Evolutionary conservation across 2,888 invertebrate genomes (phyloP), one percentile per base, ranked within the genome.

Genomic region (Apodemia mormo): DNA sequence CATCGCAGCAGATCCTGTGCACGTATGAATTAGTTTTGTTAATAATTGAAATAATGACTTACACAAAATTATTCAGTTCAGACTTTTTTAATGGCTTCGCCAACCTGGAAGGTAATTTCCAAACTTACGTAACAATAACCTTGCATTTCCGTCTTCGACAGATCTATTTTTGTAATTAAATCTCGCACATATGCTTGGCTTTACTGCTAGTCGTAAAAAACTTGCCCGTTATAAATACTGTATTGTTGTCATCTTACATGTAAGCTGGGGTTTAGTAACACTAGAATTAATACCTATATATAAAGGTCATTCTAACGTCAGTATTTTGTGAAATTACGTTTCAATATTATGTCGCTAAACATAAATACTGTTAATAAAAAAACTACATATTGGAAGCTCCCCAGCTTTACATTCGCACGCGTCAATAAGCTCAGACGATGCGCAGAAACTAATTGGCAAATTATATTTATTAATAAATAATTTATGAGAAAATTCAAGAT

Each of bases 21-120:
- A 76, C 78, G 78, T 76, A 76, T 76, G 73, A 74, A 71, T 75
- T 70, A 70, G 72, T 75, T 73, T 73, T 40, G 43, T 66, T 73
- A 72, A 75, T 70, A 73, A 71, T 74, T 52, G 61, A 71, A 74
- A 64, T 70, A 68, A 77, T 77, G 75, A 75, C 75, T 69, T 70
- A 75, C 22, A 73, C 76, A 52, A 71, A 72, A 64, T 67, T 71
- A 49, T 61, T 74, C 22, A 75, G 74, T 65, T 72, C 74, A 68
- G 76, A 75, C 73, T 69, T 77, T 64, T 75, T 75, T 49, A 74
- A 73, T 72, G 72, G 74, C 73, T 72, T 76, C 73, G 71, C 70
- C 58, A 74, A 74, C 65, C 65, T 73, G 71, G 76, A 76, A 77
- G 77, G 77, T 77, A 77, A 77, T 72, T 70, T 52, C 66, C 33